Evolutionary conservation across 92 coral and sea anemone genomes (phyloP), one percentile per base, ranked within the genome.

Genomic region (Palythoa caribaeorum): DNA sequence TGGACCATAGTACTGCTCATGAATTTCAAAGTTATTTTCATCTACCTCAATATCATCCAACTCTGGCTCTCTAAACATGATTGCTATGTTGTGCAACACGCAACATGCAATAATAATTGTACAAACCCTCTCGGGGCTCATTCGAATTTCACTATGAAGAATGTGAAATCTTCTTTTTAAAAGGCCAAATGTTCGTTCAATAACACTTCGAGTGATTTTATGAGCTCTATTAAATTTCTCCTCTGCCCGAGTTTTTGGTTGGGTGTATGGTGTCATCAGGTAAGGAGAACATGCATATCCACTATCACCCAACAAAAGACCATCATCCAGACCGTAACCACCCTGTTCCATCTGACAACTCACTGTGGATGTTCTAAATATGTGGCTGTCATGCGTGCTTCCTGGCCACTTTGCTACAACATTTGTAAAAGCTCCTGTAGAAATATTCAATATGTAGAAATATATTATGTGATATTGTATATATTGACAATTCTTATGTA

Each of bases 301-400:
- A 87, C 91, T 92, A 68, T 92, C 93, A 3, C 96, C 96, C 37
- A 88, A 48, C 65, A 88, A 80, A 66, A 94, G 85, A n/a, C 95
- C 94, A 88, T 90, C 87, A 17, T 90, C 92, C 76, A 94, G 80
- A 15, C 91, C 87, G 44, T 87, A 60, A 73, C 80, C 35, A 14
- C 55, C 54, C 80, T 57, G 83, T 47, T 90, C 89, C 37, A 94
- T 84, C 15, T 92, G 77, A 47, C 73, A 76, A 69, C 86, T 85
- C 13, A 83, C 72, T 48, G 89, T 69, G 1, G 94, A 88, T 9
- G 94, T 91, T 7, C 88, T 28, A 38, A 88, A 85, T 8, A 90
- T 90, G 63, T 86, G 87, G 84, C 85, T 84, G 79, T 84, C 92
- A 69, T 84, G 86, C 12, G 89, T 77, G 13, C 76, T 51, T 17